phyloP scores from a whole-genome alignment of 1,140 invertebrate species.

The Glomeris maerens region DNA sequence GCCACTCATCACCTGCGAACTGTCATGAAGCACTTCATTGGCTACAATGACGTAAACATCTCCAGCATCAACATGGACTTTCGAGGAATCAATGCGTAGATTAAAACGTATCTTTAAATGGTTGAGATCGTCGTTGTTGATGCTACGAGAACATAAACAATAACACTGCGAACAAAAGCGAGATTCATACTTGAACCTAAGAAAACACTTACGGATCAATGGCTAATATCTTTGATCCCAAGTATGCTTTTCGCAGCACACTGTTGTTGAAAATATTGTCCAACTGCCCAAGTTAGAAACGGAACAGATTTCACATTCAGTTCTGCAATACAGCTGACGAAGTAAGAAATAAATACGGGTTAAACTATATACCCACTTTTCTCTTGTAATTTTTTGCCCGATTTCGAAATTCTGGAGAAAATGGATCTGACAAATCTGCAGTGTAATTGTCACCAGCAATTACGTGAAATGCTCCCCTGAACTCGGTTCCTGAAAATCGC shows the following conservation, averaged over 20 bases:
- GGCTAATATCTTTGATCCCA: conserved; percentile 6
- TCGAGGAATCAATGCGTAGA: neutral
- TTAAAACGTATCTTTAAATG: conserved; percentile 5
- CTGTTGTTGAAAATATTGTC: neutral
- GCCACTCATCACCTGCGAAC: neutral
- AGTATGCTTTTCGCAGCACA: conserved; percentile 2
- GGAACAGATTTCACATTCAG: neutral
- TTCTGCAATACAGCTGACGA: neutral
- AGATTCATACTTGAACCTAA: neutral
- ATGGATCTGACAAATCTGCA: neutral
- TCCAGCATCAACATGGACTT: conserved; percentile 4
- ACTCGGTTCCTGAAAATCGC: neutral
- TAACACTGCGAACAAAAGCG: neutral
- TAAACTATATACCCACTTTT: conserved; percentile 1
- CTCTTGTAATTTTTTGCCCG: neutral
- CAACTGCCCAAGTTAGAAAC: neutral
- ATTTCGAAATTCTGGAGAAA: neutral
- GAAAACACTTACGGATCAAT: conserved; percentile 7
- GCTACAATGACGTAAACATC: conserved; percentile 3
- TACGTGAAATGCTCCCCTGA: conserved; percentile 2
- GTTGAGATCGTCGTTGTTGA: no score
- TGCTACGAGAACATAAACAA: no score
- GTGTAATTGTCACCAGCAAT: neutral
- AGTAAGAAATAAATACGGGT: neutral
- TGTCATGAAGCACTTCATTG: neutral